phyloP scores from a whole-genome alignment of 2,113 vertebrate genomes.

The Sinocyclocheilus rhinocerous region DNA sequence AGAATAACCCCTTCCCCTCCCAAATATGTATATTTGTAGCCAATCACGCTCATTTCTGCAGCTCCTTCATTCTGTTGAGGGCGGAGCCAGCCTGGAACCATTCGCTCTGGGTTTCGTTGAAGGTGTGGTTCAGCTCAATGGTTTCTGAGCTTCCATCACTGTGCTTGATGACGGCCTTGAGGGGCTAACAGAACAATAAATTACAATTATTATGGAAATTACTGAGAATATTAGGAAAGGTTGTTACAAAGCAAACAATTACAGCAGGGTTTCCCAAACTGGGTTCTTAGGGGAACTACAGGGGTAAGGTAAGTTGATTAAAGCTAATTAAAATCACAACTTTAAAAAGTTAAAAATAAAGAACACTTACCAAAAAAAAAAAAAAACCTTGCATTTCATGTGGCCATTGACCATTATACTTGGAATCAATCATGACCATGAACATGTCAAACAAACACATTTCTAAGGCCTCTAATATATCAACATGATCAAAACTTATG shows the following conservation, averaged over 20 bases:
- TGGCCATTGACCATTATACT: too few species aligned
- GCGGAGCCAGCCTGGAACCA: conserved; percentile 96
- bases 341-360: too few species aligned
- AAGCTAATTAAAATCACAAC: too few species aligned
- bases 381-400: too few species aligned
- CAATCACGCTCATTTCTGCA: conserved; percentile 72
- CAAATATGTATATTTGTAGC: conserved; percentile 7
- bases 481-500: too few species aligned
- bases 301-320: too few species aligned
- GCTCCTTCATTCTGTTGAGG: conserved; percentile 96
- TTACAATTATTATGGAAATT: background rate
- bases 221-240: background rate
- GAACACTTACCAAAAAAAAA: too few species aligned
- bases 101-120: conserved; percentile 95
- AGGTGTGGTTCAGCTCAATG: conserved; percentile 90
- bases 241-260: background rate
- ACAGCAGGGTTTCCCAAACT: too few species aligned
- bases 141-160: conserved; percentile 88
- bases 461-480: too few species aligned
- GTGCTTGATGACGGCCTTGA: conserved; percentile 90
- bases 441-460: too few species aligned
- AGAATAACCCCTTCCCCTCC: conserved; percentile 6
- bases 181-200: conserved; percentile 72
- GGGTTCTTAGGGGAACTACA: too few species aligned
- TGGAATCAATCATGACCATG: too few species aligned